Evolutionary conservation across 2,113 vertebrate genomes (phyloP), one percentile per base, ranked within the genome.

Genomic region (Oophaga pumilio): DNA sequence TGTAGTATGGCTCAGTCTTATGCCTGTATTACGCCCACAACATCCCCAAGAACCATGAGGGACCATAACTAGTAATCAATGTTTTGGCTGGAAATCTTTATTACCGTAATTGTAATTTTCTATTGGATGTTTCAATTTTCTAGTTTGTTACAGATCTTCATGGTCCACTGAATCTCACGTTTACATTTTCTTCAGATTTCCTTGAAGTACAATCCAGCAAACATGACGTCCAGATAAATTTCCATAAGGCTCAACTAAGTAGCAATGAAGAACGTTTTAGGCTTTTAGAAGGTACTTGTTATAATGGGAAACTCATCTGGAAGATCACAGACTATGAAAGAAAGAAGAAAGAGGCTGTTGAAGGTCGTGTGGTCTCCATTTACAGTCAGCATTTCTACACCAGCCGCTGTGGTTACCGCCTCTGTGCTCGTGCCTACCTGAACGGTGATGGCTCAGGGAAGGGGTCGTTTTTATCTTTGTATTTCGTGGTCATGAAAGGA

Each of bases 301-400:
- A 96, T 60, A 96, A 95, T 0, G 97, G 97, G 6, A 97, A 95
- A 90, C 93, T 98, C 83, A 97, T 98, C 90, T 98, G 97, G 97
- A 98, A 98, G 92, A 96, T 98, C 91, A 93, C 94, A 0, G 95
- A 96, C 90, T 97, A 97, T 89, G 93, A 89, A 87, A 90, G 89
- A 89, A 95, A 91, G 91, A 96, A 95, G 62, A 95, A 93, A 24
- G 95, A 95, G 0, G 97, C 96, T 0, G 87, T 91, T 77, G 94
- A 94, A 1, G 96, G 96, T 26, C 94, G 93, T 8, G 88, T 85
- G 0, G 89, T 93, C 1, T 96, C 95, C 20, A 93, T 98, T 90
- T 96, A 93, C 91, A 97, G 97, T 83, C 91, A 94, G 24, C 95
- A 96, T 0, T 97, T 98, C 92, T 96, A 97, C 90, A 97, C 96